Evolutionary conservation across 2,113 vertebrate genomes (phyloP).

Genomic region (Seriola quinqueradiata): DNA sequence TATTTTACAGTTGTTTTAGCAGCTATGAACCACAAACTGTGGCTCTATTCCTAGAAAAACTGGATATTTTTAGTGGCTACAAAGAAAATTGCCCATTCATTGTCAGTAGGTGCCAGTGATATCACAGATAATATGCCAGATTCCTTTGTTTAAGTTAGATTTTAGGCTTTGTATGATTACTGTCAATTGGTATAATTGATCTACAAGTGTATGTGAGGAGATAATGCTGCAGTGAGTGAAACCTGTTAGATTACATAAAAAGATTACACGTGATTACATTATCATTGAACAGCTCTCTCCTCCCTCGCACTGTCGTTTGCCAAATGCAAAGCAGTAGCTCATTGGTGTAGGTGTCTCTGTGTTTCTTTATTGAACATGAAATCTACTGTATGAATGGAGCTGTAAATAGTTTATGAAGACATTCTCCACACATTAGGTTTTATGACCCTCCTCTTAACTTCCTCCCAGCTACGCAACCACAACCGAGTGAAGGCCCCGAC

Average conservation of each 20-base stretch:
- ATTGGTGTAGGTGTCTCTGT: neutral
- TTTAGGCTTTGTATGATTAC: neutral
- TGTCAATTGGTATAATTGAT: constrained; percentile 17
- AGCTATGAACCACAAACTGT: neutral
- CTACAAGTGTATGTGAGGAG: neutral
- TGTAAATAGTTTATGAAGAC: neutral
- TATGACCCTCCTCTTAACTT: neutral
- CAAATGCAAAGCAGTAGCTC: neutral
- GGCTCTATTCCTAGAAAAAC: neutral
- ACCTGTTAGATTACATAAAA: constrained; percentile 10
- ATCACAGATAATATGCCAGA: neutral
- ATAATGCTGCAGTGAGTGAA: constrained; percentile 27
- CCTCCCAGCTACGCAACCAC: constrained; percentile 92
- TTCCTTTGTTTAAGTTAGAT: neutral
- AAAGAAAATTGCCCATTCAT: neutral
- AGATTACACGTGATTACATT: constrained; percentile 36
- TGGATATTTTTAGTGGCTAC: neutral
- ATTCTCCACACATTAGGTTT: neutral
- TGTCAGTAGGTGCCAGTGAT: neutral
- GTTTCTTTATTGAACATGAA: neutral
- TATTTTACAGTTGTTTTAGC: constrained; percentile 14
- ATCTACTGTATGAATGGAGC: neutral
- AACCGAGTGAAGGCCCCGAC: constrained; percentile 94
- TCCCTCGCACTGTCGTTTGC: constrained; percentile 9
- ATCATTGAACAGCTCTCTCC: constrained; percentile 18